A percentile compares a stretch with the other conserved stretches of the same genome.
Conservation (phyloP, 1,140 invertebrate species). For the Drosophila aff. region DNA sequence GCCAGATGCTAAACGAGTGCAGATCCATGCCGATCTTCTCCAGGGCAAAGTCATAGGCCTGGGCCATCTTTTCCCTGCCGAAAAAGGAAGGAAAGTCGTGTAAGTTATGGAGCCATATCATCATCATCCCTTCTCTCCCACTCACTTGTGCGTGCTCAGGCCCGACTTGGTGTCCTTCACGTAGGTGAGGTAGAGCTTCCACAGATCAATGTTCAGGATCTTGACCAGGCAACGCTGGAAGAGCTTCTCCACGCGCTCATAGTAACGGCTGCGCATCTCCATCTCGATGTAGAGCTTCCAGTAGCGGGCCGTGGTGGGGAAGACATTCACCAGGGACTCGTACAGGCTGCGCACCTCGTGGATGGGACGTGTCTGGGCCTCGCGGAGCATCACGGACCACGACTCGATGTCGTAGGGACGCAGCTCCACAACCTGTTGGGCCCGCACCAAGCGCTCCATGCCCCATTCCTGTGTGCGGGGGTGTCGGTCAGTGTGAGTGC, state of each 20-base stretch:
- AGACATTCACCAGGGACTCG: constrained; percentile 96
- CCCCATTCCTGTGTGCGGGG: constrained; percentile 88
- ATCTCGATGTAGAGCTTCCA: constrained; percentile 99
- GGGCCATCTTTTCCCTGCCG: constrained; percentile 98
- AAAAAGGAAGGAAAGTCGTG: too few relatives aligned
- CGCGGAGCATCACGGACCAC: constrained; percentile 97
- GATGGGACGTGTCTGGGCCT: constrained; percentile 95
- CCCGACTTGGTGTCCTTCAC: constrained; percentile 98
- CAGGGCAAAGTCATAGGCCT: constrained; percentile 99
- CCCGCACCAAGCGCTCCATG: constrained; percentile 92
- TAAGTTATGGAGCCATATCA: background rate
- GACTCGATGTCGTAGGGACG: constrained; percentile 97
- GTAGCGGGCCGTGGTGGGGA: constrained; percentile 97
- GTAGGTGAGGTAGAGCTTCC: constrained; percentile 99
- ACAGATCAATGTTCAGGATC: constrained; percentile 99
- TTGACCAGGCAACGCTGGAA: constrained; percentile 99
- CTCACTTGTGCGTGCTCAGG: constrained; percentile 97
- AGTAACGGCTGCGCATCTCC: constrained; percentile 98
- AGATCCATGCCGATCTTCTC: constrained; percentile 99
- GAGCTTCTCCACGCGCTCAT: constrained; percentile 99
- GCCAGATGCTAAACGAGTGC: constrained; percentile 98
- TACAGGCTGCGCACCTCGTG: constrained; percentile 96
- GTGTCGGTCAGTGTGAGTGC: background rate
- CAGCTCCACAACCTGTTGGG: constrained; percentile 92
- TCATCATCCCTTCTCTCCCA: constrained; percentile 43